Conservation (phyloP, 2,797 vertebrate species). For the Setipinna tenuifilis region DNA sequence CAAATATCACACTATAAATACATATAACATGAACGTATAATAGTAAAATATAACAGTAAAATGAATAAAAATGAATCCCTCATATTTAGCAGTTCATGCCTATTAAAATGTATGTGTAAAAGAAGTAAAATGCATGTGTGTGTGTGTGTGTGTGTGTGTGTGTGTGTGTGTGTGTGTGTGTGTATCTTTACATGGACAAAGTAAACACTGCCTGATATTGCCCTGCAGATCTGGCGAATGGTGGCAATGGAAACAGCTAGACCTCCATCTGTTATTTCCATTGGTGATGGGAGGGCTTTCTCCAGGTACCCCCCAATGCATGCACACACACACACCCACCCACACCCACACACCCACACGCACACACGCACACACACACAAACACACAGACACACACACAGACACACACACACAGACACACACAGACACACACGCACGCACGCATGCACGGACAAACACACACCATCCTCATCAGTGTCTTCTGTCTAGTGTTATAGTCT, state of each 20-base stretch:
- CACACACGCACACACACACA: not conserved
- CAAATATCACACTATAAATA: no score
- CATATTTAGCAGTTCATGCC: no score
- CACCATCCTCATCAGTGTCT: not conserved
- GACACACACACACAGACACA: no score
- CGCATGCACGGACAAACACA: not conserved
- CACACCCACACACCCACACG: not conserved
- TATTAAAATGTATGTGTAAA: no score
- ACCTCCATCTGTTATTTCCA: slow-evolving; percentile 61
- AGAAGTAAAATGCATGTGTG: not conserved
- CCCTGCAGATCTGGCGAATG: slow-evolving; percentile 49
- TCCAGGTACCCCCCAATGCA: slow-evolving; percentile 66
- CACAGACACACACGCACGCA: no score
- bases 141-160: not conserved
- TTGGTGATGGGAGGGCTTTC: slow-evolving; percentile 67
- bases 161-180: not conserved
- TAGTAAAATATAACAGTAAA: no score
- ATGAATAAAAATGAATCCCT: no score
- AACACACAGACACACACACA: no score
- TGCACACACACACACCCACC: not conserved
- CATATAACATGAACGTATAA: no score
- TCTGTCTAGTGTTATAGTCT: not conserved
- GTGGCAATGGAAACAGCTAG: slow-evolving; percentile 67
- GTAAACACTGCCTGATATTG: not conserved
- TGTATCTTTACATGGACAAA: not conserved